Base-by-base conservation (phyloP, 37 sponge, comb jelly and placozoan species). In the Theonella swinhoei region DNA sequence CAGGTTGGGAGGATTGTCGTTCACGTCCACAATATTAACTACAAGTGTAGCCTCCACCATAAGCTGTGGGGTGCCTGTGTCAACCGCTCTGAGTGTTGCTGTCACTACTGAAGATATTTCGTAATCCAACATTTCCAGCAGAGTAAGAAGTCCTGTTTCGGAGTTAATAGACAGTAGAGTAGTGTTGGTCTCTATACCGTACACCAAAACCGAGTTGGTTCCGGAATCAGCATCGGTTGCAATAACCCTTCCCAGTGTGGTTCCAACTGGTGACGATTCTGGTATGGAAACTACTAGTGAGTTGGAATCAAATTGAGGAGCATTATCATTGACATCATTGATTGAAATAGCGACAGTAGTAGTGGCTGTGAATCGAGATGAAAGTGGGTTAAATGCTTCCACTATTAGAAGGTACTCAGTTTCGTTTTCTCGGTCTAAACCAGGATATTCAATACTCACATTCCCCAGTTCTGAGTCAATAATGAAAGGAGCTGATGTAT, bases 181-280 rank as follows among this genome's bases (percentile, higher is more conserved):
- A 4, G 68, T 70, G 17, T 20, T 58, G 22, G 83, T 70, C 29
- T 36, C 43, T 28, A 86, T 42, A 5, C 35, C 34, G 65, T 87
- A 91, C 28, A 29, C 14, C 17, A 92, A 42, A 1, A 42, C 47
- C 29, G 79, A 73, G 66, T 92, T 88, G 28, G 20, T n/a, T 4
- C 77, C 93, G 2, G 8, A 23, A 39, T 91, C 91, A 42, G 25
- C 39, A 72, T 91, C 91, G 11, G 33, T 35, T 25, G 91, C 91
- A n/a, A 31, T 63, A 4, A 87, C 62, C 3, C 31, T 42, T 8
- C 79, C 83, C 20, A 93, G 24, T 25, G 30, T 33, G 3, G 71
- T 32, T 1, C 90, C 94, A 24, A 78, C 20, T 19, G 82, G 19
- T 19, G 79, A 31, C 14, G 75, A 28, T 39, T 93, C 94, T 2